Conservation (phyloP, 2,797 vertebrate species). For the Thamnophis elegans region DNA sequence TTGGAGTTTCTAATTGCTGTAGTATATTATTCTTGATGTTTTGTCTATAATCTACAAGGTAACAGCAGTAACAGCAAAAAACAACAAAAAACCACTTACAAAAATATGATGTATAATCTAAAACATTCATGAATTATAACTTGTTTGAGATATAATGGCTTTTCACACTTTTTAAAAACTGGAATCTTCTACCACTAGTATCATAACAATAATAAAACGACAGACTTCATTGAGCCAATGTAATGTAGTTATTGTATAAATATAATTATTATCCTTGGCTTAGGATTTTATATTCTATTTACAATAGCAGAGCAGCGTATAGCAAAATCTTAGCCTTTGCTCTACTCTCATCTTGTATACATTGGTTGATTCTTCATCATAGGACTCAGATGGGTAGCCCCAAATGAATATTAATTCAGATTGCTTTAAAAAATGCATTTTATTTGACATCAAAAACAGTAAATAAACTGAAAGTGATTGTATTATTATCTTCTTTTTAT, state of each 20-base stretch:
- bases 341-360: conserved; percentile 9
- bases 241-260: conserved; percentile 51
- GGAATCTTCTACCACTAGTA: conserved; percentile 40
- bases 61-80: neutral
- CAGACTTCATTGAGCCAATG: conserved; percentile 36
- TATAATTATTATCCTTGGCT: conserved; percentile 49
- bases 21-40: neutral
- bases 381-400: conserved; percentile 28
- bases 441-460: conserved; percentile 24
- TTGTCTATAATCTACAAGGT: conserved; percentile 5
- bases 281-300: conserved; percentile 50
- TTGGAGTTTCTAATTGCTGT: neutral
- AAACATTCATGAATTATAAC: conserved; percentile 16
- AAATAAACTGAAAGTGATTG: neutral
- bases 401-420: neutral
- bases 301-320: conserved; percentile 50
- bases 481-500: conserved; percentile 5
- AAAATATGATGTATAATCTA: neutral
- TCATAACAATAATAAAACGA: conserved; percentile 13
- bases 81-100: neutral
- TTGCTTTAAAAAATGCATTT: conserved; percentile 19
- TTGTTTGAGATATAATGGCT: conserved; percentile 35
- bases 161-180: conserved; percentile 48
- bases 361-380: conserved; percentile 31
- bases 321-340: conserved; percentile 34